A percentile compares a stretch with the other conserved stretches of the same genome.
Evolutionary conservation across 2,113 vertebrate species (phyloP).

Genomic region (Chaetodon trifascialis): DNA sequence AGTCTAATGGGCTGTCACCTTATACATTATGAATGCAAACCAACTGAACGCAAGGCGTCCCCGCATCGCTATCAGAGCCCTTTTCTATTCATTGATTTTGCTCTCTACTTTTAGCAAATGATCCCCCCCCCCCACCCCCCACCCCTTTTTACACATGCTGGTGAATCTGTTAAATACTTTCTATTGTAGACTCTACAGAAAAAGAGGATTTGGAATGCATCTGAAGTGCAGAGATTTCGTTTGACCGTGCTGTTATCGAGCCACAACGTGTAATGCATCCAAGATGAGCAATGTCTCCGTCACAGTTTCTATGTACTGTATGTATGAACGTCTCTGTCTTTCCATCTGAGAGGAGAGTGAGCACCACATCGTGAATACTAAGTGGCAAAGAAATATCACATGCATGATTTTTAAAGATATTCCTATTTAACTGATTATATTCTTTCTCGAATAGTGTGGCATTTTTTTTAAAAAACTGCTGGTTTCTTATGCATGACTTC

Average conservation of each 20-base stretch:
- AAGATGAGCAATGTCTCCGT: conserved; percentile 63
- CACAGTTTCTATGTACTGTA: conserved; percentile 43
- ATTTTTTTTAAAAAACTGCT: conserved; percentile 13
- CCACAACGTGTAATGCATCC: conserved; percentile 57
- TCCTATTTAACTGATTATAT: conserved; percentile 40
- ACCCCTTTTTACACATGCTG: conserved; percentile 39
- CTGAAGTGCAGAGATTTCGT: conserved; percentile 58
- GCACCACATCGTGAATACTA: conserved; percentile 46
- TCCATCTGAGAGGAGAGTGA: conserved; percentile 35
- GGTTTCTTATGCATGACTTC: conserved; percentile 26
- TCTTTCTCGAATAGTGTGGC: not conserved
- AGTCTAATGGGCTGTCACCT: conserved; percentile 79
- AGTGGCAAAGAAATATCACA: conserved; percentile 23
- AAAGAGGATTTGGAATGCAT: conserved; percentile 38
- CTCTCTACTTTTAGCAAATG: conserved; percentile 64
- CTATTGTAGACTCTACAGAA: conserved; percentile 38
- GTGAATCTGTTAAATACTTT: conserved; percentile 57
- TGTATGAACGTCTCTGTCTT: conserved; percentile 35
- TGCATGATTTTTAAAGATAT: conserved; percentile 25
- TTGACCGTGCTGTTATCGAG: conserved; percentile 61
- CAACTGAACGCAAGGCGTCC: conserved; percentile 55
- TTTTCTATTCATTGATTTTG: conserved; percentile 76
- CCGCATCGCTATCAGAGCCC: conserved; percentile 57
- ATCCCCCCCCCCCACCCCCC: not conserved
- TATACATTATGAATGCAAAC: conserved; percentile 79